Conservation (phyloP, 2,797 vertebrate species). For the Fistularia tabacaria region DNA sequence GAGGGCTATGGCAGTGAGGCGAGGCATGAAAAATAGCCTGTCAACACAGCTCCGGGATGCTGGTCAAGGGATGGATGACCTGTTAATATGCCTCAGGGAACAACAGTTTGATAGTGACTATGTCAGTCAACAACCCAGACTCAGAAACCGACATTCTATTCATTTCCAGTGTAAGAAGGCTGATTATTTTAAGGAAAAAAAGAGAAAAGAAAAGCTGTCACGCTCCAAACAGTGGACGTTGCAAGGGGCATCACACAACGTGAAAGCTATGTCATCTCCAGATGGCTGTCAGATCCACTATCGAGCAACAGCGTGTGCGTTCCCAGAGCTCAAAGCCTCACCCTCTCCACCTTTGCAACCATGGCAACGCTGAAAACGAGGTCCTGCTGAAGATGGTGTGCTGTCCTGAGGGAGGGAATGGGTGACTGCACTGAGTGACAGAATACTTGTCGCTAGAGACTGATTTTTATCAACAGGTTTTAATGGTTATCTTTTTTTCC, state of each 20-base stretch:
- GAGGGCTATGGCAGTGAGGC: conserved; percentile 27
- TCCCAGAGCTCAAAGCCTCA: conserved; percentile 56
- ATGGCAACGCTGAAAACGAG: conserved; percentile 75
- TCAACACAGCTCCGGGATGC: conserved; percentile 31
- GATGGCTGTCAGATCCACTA: conserved; percentile 58
- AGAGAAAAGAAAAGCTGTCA: neutral
- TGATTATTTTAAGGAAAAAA: neutral
- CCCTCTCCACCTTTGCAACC: conserved; percentile 79
- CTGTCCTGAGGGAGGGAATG: conserved; percentile 53
- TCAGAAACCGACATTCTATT: neutral
- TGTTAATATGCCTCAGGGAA: conserved; percentile 46
- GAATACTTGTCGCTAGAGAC: conserved; percentile 28
- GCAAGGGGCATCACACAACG: conserved; percentile 19
- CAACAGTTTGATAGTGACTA: conserved; percentile 4
- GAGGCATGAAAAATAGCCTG: conserved; percentile 54
- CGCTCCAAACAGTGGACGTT: neutral
- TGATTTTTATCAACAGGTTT: neutral
- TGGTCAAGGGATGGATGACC: conserved; percentile 47
- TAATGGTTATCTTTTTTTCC: neutral
- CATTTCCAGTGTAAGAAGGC: neutral
- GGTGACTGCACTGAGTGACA: conserved; percentile 30
- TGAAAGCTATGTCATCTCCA: conserved; percentile 62
- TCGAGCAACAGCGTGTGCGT: conserved; percentile 24
- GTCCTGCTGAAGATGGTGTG: conserved; percentile 58
- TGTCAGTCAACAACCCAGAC: too few relatives aligned